Conservation (phyloP, 1,140 invertebrate genomes). For the Microplitis demolitor region DNA sequence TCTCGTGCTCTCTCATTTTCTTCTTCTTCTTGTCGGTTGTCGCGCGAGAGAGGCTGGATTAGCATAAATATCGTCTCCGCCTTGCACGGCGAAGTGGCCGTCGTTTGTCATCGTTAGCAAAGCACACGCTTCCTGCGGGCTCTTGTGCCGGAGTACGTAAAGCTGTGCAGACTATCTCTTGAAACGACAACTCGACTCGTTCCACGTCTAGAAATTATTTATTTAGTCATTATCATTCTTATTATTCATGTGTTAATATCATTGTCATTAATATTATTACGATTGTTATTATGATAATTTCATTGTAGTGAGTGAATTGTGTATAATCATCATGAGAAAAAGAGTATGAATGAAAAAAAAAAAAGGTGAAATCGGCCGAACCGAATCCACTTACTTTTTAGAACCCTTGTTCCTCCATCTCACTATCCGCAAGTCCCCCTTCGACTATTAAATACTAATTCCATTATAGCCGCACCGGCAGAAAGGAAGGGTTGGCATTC, state of each 20-base stretch:
- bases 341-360: conserved; percentile 34
- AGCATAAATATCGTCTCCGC: conserved; percentile 60
- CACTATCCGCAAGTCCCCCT: conserved; percentile 32
- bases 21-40: conserved; percentile 6
- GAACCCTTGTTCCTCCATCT: conserved; percentile 22
- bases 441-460: conserved; percentile 61
- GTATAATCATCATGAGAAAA: conserved; percentile 33
- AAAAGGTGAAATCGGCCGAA: conserved; percentile 6
- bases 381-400: conserved; percentile 36
- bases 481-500: conserved; percentile 53
- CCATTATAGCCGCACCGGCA: conserved; percentile 54
- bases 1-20: neutral
- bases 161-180: conserved; percentile 12
- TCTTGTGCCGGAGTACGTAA: conserved; percentile 46
- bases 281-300: neutral
- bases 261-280: neutral
- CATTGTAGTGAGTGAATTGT: too few relatives aligned
- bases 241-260: neutral
- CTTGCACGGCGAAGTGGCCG: conserved; percentile 42
- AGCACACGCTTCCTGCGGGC: conserved; percentile 61
- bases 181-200: conserved; percentile 23
- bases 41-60: conserved; percentile 47
- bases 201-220: conserved; percentile 7
- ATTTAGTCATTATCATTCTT: conserved; percentile 5
- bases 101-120: conserved; percentile 63